Percentiles rank a stretch among this genome's conserved stretches.
phyloP scores from a whole-genome alignment of 1,140 invertebrate species.

The Diachasmimorpha longicaudata region DNA sequence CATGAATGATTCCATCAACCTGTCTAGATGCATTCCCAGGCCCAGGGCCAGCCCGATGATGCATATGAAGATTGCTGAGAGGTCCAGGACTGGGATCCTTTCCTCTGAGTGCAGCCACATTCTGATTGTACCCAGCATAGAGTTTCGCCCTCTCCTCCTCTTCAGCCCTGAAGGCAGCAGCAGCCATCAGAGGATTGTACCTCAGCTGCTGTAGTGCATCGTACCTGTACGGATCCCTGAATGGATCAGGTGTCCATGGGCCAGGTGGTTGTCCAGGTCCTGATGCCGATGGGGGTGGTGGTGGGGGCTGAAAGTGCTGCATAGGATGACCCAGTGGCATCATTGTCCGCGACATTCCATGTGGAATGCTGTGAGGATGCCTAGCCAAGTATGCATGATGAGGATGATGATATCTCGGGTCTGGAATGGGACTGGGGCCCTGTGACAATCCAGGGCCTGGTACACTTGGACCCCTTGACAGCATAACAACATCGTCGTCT shows the following conservation, averaged over 20 bases:
- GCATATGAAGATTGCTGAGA: slow-evolving; percentile 60
- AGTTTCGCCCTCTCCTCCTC: slow-evolving; percentile 78
- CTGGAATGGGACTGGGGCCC: slow-evolving; percentile 52
- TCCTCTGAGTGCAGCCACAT: slow-evolving; percentile 61
- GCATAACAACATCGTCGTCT: slow-evolving; percentile 68
- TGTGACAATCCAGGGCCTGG: slow-evolving; percentile 33
- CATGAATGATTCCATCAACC: slow-evolving; percentile 53
- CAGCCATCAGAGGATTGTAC: slow-evolving; percentile 77
- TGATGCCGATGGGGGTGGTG: slow-evolving; percentile 17
- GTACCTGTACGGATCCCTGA: slow-evolving; percentile 72
- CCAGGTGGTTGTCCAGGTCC: slow-evolving; percentile 62
- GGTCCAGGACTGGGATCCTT: slow-evolving; percentile 71
- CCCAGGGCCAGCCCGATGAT: slow-evolving; percentile 57
- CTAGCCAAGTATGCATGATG: slow-evolving; percentile 50
- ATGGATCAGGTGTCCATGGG: slow-evolving; percentile 68
- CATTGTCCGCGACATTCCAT: slow-evolving; percentile 63
- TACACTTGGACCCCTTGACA: slow-evolving; percentile 63
- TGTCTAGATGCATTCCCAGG: slow-evolving; percentile 41
- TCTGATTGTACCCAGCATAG: slow-evolving; percentile 70
- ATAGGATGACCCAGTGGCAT: slow-evolving; percentile 62
- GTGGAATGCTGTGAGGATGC: slow-evolving; percentile 56
- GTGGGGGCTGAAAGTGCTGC: slow-evolving; percentile 65
- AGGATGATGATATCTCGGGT: slow-evolving; percentile 53
- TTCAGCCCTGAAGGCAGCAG: slow-evolving; percentile 69
- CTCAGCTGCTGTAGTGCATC: slow-evolving; percentile 71